phyloP scores from a whole-genome alignment of 2,888 invertebrate genomes.

The Koerneria pararmatus region DNA sequence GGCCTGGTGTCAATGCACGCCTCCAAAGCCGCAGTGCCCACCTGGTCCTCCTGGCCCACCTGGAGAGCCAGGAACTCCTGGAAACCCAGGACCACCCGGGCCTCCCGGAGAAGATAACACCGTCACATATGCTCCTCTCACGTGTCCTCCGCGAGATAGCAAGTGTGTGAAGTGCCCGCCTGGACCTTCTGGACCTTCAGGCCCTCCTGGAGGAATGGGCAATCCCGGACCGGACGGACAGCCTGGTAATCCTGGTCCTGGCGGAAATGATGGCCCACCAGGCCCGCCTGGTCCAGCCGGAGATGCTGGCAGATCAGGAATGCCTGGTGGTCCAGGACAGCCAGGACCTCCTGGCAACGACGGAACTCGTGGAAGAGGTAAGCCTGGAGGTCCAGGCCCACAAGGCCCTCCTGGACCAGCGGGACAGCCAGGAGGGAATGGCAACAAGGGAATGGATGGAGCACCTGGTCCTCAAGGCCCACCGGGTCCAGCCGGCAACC shows the following conservation, averaged over 20 bases:
- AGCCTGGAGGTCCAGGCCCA: conserved; percentile 35
- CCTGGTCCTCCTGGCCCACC: conserved; percentile 45
- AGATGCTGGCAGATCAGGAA: conserved; percentile 32
- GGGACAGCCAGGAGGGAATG: conserved; percentile 26
- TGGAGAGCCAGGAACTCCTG: conserved; percentile 41
- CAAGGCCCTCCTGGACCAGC: conserved; percentile 29
- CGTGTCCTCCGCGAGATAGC: conserved; percentile 33
- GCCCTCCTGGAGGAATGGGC: conserved; percentile 25
- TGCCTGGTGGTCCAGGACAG: conserved; percentile 31
- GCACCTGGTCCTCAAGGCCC: conserved; percentile 29
- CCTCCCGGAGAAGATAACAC: conserved; percentile 40
- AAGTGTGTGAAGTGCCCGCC: conserved; percentile 39
- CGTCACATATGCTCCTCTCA: conserved; percentile 35
- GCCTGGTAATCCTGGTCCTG: conserved; percentile 36
- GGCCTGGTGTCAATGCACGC: conserved; percentile 44
- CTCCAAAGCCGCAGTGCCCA: conserved; percentile 42
- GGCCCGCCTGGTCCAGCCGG: conserved; percentile 34
- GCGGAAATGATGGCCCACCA: too few species aligned
- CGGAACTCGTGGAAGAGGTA: conserved; percentile 31
- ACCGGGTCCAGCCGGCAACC: conserved; percentile 34
- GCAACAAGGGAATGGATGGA: conserved; percentile 34
- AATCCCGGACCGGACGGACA: conserved; percentile 29
- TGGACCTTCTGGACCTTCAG: conserved; percentile 36
- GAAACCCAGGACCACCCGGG: conserved; percentile 38
- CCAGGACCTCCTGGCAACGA: conserved; percentile 29